These are phyloP conservation scores for Orestias chungarensis DNA, from an alignment of 2,797 vertebrate genomes.

Conservation along the genomic window DNA sequence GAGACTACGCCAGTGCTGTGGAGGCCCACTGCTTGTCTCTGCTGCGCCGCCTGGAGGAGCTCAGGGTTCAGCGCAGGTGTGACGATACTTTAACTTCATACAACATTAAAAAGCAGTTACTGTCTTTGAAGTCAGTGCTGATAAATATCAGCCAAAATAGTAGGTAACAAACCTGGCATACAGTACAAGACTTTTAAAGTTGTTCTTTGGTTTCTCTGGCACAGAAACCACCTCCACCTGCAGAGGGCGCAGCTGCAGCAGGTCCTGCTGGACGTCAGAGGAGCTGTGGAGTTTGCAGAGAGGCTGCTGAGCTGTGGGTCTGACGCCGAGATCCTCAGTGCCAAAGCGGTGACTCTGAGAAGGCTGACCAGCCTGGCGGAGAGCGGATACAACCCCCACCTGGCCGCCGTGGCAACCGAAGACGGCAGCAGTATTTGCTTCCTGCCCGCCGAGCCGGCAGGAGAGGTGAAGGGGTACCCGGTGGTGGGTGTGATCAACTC, in stretches of 20 bases:
- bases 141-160: not conserved
- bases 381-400: conserved; percentile 61
- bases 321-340: conserved; percentile 86
- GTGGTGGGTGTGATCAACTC: conserved; percentile 84
- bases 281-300: conserved; percentile 86
- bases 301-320: conserved; percentile 84
- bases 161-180: not conserved
- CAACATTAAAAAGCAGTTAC: not conserved
- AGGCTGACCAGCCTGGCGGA: conserved; percentile 81
- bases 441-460: conserved; percentile 80
- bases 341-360: conserved; percentile 84
- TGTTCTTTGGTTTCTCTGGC: too few species aligned
- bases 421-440: conserved; percentile 82
- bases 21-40: conserved; percentile 85
- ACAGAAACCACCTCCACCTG: conserved; percentile 85
- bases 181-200: too few species aligned
- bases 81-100: not conserved
- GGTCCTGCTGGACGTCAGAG: conserved; percentile 83
- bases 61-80: conserved; percentile 79
- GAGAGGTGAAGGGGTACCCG: conserved; percentile 82
- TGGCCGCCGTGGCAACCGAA: conserved; percentile 52
- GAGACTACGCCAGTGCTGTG: conserved; percentile 82
- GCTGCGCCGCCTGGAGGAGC: conserved; percentile 84
- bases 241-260: conserved; percentile 89
- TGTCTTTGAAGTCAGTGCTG: not conserved